phyloP scores from a whole-genome alignment of 1,140 invertebrate genomes.

The Uloborus diversus region DNA sequence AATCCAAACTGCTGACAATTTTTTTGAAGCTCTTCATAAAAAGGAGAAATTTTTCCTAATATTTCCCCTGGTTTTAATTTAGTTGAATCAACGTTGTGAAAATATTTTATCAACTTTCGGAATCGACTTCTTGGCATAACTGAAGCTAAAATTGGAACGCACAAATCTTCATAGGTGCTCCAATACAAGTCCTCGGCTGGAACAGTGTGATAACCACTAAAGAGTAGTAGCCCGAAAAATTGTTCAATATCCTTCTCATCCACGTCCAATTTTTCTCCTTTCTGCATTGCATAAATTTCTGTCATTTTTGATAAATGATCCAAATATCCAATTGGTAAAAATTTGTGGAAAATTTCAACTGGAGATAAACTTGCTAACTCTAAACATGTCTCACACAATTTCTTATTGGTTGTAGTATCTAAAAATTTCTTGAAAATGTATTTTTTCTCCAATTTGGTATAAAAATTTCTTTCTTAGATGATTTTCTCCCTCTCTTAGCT shows the following conservation, averaged over 20 bases:
- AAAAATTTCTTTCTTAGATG: no score
- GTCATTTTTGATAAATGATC: not conserved
- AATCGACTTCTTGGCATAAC: no score
- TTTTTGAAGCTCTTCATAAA: no score
- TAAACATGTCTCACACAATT: no score
- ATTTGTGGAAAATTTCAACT: not conserved
- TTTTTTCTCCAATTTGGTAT: not conserved
- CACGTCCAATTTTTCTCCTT: not conserved
- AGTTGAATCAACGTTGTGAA: no score
- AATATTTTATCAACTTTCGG: no score
- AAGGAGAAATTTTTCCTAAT: no score
- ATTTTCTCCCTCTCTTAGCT: no score
- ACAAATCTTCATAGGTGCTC: not conserved
- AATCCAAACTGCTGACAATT: no score
- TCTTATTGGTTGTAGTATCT: no score
- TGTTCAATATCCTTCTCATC: not conserved
- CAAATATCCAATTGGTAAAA: not conserved
- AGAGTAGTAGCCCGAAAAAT: not conserved
- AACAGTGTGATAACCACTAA: not conserved
- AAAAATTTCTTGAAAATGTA: not conserved
- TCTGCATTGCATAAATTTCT: not conserved
- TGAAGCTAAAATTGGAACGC: no score
- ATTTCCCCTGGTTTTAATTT: no score
- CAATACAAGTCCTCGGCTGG: not conserved
- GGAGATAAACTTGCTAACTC: not conserved